phyloP scores from a whole-genome alignment of 2,888 invertebrate species.

The Caenorhabditis sp. region DNA sequence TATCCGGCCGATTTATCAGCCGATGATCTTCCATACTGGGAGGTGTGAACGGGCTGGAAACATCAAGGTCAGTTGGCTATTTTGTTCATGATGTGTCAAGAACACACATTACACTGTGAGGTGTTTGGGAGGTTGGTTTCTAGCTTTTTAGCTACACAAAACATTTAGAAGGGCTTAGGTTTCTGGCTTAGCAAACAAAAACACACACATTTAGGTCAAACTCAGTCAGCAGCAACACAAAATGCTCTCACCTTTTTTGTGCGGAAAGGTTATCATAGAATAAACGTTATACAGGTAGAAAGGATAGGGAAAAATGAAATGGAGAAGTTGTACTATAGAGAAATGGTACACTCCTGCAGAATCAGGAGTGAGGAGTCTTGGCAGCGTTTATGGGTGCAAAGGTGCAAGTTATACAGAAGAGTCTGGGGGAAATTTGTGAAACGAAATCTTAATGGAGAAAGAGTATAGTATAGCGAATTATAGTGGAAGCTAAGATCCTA shows the following conservation, averaged over 20 bases:
- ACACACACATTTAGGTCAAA: background rate
- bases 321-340: slow-evolving; percentile 22
- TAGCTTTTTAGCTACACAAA: slow-evolving; percentile 25
- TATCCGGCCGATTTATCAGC: slow-evolving; percentile 70
- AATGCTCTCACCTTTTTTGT: slow-evolving; percentile 48
- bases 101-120: slow-evolving; percentile 29
- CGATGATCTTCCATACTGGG: slow-evolving; percentile 64
- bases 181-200: slow-evolving; percentile 21
- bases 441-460: no score
- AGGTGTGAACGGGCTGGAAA: slow-evolving; percentile 69
- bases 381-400: slow-evolving; percentile 44
- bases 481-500: no score
- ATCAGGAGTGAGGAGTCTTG: slow-evolving; percentile 53
- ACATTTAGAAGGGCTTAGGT: slow-evolving; percentile 27
- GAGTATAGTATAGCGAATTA: slow-evolving; percentile 1
- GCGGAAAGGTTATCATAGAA: slow-evolving; percentile 13
- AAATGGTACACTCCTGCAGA: slow-evolving; percentile 48
- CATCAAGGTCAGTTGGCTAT: background rate
- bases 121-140: background rate
- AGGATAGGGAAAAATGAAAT: background rate
- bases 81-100: slow-evolving; percentile 24
- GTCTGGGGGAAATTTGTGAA: no score
- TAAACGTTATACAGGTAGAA: slow-evolving; percentile 51
- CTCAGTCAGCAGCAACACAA: slow-evolving; percentile 3
- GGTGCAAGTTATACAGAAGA: no score